Base-by-base conservation (phyloP, 2,113 vertebrate species). In the Vimba vimba region DNA sequence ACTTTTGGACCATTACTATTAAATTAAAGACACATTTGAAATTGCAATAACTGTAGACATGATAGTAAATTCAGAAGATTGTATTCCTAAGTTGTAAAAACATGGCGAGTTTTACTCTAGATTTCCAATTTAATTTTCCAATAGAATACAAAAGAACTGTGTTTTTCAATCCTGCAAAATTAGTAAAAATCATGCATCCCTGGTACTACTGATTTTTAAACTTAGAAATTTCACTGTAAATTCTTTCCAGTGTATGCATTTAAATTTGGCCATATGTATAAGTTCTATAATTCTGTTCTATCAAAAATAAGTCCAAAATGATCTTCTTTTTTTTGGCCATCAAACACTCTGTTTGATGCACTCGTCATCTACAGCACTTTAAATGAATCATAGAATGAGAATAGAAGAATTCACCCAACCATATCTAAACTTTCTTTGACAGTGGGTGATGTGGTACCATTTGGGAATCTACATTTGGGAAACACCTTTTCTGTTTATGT, bases 401-500 rank as follows among this genome's bases (percentile, higher is more conserved):
- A 75, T 9, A 77, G 47, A 47, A 33, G 39, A 30, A 66, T 82
- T 82, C 79, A 82, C 62, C 12, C 43, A 30, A 33, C 11, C 79
- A 7, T 69, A 1, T 36, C n/a, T 69, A 23, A 82, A 82, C 47
- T 6, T 21, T 69, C 43, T 68, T 36, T 69, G 80, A 69, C 80
- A 68, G 62, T 8, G 39, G 39, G 0, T 33, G n/a, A 68, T 12
- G 12, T 1, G 52, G 50, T 59, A 59, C 2, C 74, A 30, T 8
- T 45, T 0, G 47, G 68, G 81, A 80, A 71, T 21, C 85, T 73
- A 43, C 85, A 27, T 78, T 27, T 68, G 52, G 83, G 47, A 84
- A 84, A 76, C 77, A 79, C 81, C 76, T 71, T 55, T 45, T n/a
- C 8, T 87, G 86, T 86, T 86, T 84, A 11, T 52, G 43, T 39